Percentiles rank a stretch among this genome's conserved stretches.
These are phyloP conservation scores for Drosophila lutescens DNA, from an alignment of 2,888 invertebrate genomes.

Conservation along the genomic window DNA sequence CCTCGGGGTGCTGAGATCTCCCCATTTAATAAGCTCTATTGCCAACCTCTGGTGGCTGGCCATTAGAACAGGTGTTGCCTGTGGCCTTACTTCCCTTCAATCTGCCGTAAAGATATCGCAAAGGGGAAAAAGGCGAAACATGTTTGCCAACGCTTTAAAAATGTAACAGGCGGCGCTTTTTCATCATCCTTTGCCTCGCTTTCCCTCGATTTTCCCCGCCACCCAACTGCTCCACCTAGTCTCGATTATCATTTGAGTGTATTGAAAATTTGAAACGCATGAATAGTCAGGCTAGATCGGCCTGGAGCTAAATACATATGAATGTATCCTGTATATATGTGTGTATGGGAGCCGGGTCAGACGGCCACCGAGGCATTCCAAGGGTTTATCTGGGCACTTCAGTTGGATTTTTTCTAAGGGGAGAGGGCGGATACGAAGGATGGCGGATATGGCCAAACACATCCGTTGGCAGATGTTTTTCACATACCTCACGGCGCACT, in stretches of 20 bases:
- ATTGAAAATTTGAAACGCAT: conserved; percentile 77
- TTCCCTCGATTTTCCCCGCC: neutral
- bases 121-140: conserved; percentile 2
- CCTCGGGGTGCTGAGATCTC: neutral
- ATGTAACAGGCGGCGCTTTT: conserved; percentile 63
- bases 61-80: conserved; percentile 57
- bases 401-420: conserved; percentile 42
- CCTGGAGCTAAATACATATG: conserved; percentile 39
- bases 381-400: conserved; percentile 69
- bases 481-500: conserved; percentile 35
- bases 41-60: conserved; percentile 1
- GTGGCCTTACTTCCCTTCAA: conserved; percentile 48
- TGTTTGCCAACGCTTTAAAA: conserved; percentile 66
- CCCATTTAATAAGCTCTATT: conserved; percentile 24
- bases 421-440: conserved; percentile 30
- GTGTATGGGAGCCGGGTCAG: conserved; percentile 13
- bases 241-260: conserved; percentile 62
- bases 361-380: conserved; percentile 25
- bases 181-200: conserved; percentile 55
- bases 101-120: conserved; percentile 53
- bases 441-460: conserved; percentile 53
- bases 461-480: conserved; percentile 76
- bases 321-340: conserved; percentile 1
- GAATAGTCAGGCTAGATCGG: conserved; percentile 71
- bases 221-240: conserved; percentile 1